Conservation (phyloP, 2,797 vertebrate genomes). For the Gambusia yucatana region DNA sequence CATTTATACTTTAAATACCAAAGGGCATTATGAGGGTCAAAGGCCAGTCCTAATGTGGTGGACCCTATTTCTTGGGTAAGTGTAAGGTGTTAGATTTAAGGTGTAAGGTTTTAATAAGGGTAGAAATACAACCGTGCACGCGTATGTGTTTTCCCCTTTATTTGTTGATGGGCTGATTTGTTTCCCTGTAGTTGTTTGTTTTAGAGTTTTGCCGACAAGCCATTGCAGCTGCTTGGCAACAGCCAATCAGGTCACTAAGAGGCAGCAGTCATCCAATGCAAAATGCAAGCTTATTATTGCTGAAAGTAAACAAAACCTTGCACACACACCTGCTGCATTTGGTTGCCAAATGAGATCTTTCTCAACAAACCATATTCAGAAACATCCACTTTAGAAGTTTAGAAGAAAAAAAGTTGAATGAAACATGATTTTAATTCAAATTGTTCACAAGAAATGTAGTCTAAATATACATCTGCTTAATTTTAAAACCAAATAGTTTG, state of each 20-base stretch:
- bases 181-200: constrained; percentile 57
- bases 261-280: constrained; percentile 50
- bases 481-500: background rate
- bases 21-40: no score
- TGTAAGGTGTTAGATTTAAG: no score
- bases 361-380: constrained; percentile 8
- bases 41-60: no score
- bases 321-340: constrained; percentile 79
- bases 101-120: no score
- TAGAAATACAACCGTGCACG: background rate
- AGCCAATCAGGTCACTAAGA: constrained; percentile 51
- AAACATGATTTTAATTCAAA: background rate
- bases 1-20: no score
- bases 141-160: background rate
- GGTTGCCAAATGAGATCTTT: constrained; percentile 75
- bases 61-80: no score
- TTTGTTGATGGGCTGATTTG: constrained; percentile 41
- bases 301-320: constrained; percentile 42
- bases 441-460: background rate
- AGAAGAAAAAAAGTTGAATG: background rate
- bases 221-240: constrained; percentile 58
- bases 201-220: constrained; percentile 48
- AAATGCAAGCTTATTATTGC: constrained; percentile 51
- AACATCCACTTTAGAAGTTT: background rate
- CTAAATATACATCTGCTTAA: background rate